These are phyloP conservation scores for Psix sp. DNA, from an alignment of 1,140 invertebrate species.

Conservation along the genomic window DNA sequence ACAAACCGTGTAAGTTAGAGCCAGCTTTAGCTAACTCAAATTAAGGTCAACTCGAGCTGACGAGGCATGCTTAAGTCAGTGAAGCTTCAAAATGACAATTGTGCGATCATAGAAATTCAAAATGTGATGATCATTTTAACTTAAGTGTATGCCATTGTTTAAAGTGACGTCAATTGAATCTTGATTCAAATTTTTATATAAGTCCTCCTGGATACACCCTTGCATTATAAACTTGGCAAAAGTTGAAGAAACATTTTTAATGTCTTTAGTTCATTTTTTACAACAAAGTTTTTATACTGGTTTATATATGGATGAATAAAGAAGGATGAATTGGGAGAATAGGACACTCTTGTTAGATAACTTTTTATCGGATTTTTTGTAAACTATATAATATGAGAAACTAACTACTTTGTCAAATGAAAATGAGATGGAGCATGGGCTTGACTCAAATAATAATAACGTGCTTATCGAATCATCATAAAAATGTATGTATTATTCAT, in stretches of 20 bases:
- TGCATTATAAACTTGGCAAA: no score
- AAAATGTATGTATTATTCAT: slow-evolving; percentile 7
- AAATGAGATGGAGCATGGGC: slow-evolving; percentile 10
- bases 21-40: slow-evolving; percentile 50
- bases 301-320: no score
- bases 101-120: slow-evolving; percentile 34
- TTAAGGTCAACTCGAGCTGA: slow-evolving; percentile 53
- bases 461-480: slow-evolving; percentile 18
- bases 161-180: not conserved
- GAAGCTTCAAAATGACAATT: slow-evolving; percentile 48
- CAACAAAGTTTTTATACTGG: no score
- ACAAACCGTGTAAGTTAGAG: slow-evolving; percentile 33
- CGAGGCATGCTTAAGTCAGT: slow-evolving; percentile 46
- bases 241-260: no score
- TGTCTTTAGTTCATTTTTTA: no score
- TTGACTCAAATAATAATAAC: slow-evolving; percentile 29
- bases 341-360: no score
- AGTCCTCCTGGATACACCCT: not conserved
- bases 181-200: not conserved
- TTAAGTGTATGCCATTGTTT: slow-evolving; percentile 8
- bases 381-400: no score
- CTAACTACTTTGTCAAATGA: slow-evolving; percentile 3
- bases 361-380: no score
- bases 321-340: no score
- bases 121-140: slow-evolving; percentile 36